Evolutionary conservation across 2,888 invertebrate genomes (phyloP), one percentile per base, ranked within the genome.

Genomic region (Eustalomyia histrio): DNA sequence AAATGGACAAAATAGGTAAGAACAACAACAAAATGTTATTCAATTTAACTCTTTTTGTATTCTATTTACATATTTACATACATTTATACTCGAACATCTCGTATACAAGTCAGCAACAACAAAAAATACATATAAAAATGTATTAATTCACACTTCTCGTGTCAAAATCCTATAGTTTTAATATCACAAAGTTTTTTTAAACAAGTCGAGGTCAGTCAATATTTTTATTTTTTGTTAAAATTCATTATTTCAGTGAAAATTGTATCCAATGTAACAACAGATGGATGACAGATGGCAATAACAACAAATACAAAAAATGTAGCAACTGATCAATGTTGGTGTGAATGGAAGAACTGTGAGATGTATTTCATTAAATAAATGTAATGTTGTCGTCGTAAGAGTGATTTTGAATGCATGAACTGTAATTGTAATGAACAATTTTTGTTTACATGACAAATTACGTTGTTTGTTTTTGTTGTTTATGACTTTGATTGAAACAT

Each of bases 101-200:
- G 14, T n/a, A 47, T 47, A 5, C 43, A 47, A 47, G 16, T 47
- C 43, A 47, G n/a, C 39, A 12, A 33, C n/a, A 55, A 21, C 12
- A 47, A 8, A n/a, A 67, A 75, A 29, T 29, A 29, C 7, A 29
- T 29, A 29, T 29, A 39, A 57, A 67, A 63, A 17, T 24, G 7
- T 63, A 76, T 80, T 68, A 69, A 80, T 76, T 80, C 65, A 80
- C 65, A 65, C 78, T 69, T 43, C 61, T 81, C 74, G 78, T 74
- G 81, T 81, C 81, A 81, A 81, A 81, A 81, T 81, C 81, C 81
- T 81, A 78, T 81, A 43, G 29, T 61, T 74, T 79, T 58, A 69
- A 21, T 61, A 52, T 21, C 33, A 57, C n/a, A 71, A 50, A 55
- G 14, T 71, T 78, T 76, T 78, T 76, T 68, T 35, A 60, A 71